Evolutionary conservation across 2,113 vertebrate species (phyloP).

Genomic region (Campylomormyrus numenius): DNA sequence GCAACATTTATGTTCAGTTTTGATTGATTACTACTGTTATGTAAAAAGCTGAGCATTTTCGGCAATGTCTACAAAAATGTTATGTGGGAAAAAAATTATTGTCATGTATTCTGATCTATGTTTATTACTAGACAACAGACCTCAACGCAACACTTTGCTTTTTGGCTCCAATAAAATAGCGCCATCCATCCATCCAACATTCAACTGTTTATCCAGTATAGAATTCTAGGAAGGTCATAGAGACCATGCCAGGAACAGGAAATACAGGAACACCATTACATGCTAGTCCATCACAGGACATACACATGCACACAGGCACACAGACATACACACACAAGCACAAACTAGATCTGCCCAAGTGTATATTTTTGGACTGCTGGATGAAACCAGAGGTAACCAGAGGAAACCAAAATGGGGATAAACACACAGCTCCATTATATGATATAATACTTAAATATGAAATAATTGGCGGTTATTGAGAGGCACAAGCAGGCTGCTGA

Average conservation of each 20-base stretch:
- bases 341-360: background rate
- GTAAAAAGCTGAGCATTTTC: background rate
- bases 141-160: background rate
- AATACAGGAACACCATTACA: background rate
- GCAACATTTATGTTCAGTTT: background rate
- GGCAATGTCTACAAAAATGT: background rate
- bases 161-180: background rate
- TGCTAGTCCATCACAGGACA: background rate
- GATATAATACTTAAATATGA: background rate
- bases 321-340: background rate
- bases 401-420: background rate
- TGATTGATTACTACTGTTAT: background rate
- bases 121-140: background rate
- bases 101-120: background rate
- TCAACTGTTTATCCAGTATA: background rate
- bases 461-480: background rate
- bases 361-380: background rate
- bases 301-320: background rate
- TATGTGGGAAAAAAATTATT: background rate
- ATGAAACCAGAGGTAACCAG: background rate
- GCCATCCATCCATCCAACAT: background rate
- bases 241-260: background rate
- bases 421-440: background rate
- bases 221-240: background rate
- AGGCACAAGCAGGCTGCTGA: background rate